These are phyloP conservation scores for Cyprinella venusta DNA, from an alignment of 2,797 vertebrate species.

Conservation along the genomic window DNA sequence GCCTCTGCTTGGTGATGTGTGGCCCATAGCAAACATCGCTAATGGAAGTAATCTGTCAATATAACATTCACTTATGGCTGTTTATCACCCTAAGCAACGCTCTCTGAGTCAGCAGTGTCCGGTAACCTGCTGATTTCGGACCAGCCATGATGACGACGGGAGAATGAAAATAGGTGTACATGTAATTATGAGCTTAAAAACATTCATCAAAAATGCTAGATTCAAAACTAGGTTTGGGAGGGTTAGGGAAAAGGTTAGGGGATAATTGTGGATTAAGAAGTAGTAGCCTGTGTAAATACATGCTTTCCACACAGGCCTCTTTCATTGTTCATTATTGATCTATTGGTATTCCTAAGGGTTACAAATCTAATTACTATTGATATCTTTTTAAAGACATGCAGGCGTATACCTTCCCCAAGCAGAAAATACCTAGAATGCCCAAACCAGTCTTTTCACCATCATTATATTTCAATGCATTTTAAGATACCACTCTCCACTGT, in stretches of 20 bases:
- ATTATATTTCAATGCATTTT: neutral
- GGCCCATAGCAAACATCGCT: constrained; percentile 62
- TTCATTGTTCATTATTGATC: neutral
- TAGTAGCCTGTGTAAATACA: neutral
- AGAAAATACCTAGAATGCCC: neutral
- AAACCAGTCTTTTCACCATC: neutral
- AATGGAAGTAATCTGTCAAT: constrained; percentile 72
- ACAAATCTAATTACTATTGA: constrained; percentile 29
- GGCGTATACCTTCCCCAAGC: neutral
- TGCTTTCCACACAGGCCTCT: neutral
- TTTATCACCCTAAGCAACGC: constrained; percentile 55
- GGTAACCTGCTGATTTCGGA: constrained; percentile 37
- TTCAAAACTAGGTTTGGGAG: neutral
- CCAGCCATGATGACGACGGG: neutral
- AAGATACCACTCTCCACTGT: neutral
- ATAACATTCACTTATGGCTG: constrained; percentile 56
- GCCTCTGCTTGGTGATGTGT: constrained; percentile 10
- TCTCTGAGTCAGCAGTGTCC: constrained; percentile 11
- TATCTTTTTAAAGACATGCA: neutral
- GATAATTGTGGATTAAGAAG: constrained; percentile 13
- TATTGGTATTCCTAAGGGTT: neutral
- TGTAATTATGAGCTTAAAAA: neutral
- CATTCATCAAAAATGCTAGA: neutral
- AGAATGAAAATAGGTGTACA: constrained; percentile 1
- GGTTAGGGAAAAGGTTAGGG: neutral